A percentile compares a stretch with the other conserved stretches of the same genome.
Evolutionary conservation across 92 coral and sea anemone species (phyloP).

Genomic region (Zoanthus solanderi): DNA sequence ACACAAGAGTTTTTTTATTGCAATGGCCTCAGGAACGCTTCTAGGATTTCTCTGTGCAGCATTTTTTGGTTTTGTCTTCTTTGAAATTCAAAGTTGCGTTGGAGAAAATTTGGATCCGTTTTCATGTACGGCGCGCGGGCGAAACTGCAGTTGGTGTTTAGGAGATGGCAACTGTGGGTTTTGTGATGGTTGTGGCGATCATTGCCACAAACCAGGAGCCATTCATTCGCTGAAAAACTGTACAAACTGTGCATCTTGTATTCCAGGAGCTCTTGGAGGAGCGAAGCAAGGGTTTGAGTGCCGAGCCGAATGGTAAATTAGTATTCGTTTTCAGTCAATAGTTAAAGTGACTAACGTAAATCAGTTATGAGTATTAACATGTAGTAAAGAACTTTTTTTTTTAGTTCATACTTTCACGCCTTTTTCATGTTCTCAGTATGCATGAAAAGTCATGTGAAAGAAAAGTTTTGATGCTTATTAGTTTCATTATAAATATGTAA

Average conservation of each 20-base stretch:
- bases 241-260: constrained; percentile 94
- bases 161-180: constrained; percentile 99
- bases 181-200: constrained; percentile 96
- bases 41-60: background rate
- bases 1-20: background rate
- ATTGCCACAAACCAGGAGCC: constrained; percentile 93
- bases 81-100: constrained; percentile 27
- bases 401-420: background rate
- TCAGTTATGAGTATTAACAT: background rate
- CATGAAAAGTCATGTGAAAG: background rate
- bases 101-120: constrained; percentile 45
- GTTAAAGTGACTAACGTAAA: background rate
- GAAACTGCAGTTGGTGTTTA: constrained; percentile 94
- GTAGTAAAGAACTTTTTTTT: background rate
- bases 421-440: background rate
- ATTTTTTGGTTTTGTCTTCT: background rate
- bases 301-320: constrained; percentile 89
- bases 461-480: background rate
- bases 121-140: constrained; percentile 79
- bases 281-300: constrained; percentile 91
- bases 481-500: background rate
- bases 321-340: background rate
- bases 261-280: constrained; percentile 97
- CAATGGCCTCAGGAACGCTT: constrained; percentile 39
- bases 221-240: constrained; percentile 88